Conservation (phyloP, 2,797 vertebrate species). For the Lepus oiostolus region DNA sequence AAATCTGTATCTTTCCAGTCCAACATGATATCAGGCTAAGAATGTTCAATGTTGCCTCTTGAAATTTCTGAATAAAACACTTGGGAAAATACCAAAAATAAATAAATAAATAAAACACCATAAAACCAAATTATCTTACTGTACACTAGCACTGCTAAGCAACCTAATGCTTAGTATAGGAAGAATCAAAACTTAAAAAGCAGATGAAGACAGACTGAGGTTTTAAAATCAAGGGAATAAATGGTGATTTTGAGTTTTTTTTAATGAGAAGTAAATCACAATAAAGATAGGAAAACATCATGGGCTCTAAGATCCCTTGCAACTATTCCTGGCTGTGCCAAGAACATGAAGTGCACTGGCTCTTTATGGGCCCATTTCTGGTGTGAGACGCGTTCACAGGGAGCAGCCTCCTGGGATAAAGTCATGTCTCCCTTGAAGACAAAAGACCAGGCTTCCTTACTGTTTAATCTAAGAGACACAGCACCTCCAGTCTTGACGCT, state of each 20-base stretch:
- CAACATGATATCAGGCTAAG: background rate
- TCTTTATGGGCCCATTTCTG: background rate
- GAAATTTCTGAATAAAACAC: background rate
- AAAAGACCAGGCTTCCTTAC: background rate
- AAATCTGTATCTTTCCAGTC: background rate
- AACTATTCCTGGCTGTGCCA: background rate
- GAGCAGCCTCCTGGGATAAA: background rate
- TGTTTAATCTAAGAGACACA: background rate
- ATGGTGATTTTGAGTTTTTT: background rate
- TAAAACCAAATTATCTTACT: background rate
- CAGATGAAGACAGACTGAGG: background rate
- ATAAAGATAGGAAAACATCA: background rate
- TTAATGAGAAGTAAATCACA: background rate
- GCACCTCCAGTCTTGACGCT: too few relatives aligned
- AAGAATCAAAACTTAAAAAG: background rate
- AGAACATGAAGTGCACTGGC: background rate
- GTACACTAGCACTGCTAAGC: background rate
- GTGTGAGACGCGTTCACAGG: background rate
- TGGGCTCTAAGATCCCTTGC: background rate
- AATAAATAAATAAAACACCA: background rate
- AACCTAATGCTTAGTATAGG: background rate
- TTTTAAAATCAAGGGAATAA: background rate
- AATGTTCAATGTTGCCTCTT: background rate
- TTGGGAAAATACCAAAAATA: background rate
- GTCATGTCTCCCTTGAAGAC: background rate